Evolutionary conservation across 2,888 invertebrate species (phyloP).

Genomic region (Isotomurus palustris): DNA sequence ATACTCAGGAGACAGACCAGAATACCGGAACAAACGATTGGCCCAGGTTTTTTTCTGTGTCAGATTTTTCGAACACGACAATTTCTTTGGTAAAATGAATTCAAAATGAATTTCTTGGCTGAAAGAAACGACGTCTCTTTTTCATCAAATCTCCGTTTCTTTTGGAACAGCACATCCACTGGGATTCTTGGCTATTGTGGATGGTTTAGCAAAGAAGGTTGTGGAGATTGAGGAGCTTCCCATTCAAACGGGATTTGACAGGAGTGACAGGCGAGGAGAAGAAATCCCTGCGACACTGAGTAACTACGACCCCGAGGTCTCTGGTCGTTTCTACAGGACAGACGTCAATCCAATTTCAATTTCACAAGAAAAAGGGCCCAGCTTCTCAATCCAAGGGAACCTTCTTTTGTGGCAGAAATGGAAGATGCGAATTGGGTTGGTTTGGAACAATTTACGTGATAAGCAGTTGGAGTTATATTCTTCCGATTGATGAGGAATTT

Average conservation of each 20-base stretch:
- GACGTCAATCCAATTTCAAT: neutral
- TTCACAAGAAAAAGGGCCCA: neutral
- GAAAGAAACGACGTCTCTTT: neutral
- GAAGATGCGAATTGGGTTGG: neutral
- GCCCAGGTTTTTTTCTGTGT: conserved; percentile 9
- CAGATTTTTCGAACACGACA: conserved; percentile 9
- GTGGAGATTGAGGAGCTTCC: too few relatives aligned
- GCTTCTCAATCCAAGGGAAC: neutral
- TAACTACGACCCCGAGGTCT: too few relatives aligned
- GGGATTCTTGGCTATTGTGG: too few relatives aligned
- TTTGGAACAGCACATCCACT: conserved; percentile 13
- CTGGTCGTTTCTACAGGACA: too few relatives aligned
- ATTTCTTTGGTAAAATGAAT: conserved; percentile 16
- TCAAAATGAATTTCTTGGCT: neutral
- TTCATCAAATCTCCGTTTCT: conserved; percentile 20
- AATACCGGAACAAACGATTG: neutral
- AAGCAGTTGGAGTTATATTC: too few relatives aligned
- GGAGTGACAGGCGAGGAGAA: neutral
- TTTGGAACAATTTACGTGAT: conserved; percentile 18
- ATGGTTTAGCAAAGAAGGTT: too few relatives aligned
- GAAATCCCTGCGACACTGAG: neutral
- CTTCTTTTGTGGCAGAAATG: neutral
- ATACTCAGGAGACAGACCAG: conserved; percentile 5
- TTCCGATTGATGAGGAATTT: too few relatives aligned
- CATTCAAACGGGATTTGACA: too few relatives aligned